Evolutionary conservation across 2,888 invertebrate genomes (phyloP).

Genomic region (Callosobruchus maculatus): DNA sequence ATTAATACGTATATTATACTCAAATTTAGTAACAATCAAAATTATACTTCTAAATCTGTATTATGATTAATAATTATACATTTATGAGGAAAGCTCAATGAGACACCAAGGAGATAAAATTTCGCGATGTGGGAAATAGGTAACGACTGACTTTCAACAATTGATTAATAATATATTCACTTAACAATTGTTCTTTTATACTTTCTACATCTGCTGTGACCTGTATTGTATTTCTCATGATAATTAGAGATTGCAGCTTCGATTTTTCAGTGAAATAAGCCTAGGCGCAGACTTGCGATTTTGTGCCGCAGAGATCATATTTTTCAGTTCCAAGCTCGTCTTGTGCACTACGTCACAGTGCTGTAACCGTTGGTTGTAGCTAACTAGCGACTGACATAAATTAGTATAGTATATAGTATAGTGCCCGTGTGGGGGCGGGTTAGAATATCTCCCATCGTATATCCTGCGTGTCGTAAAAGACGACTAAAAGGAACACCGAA

Average conservation of each 20-base stretch:
- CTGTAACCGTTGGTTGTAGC: too few species aligned
- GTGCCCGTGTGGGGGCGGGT: too few species aligned
- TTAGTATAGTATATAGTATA: too few species aligned
- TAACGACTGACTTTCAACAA: neutral
- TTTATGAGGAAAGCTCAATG: neutral
- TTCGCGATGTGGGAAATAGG: neutral
- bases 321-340: too few species aligned
- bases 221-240: neutral
- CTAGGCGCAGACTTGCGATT: too few species aligned
- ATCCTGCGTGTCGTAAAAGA: too few species aligned
- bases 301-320: too few species aligned
- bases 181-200: neutral
- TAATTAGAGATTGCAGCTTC: too few species aligned
- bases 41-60: slow-evolving; percentile 2
- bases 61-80: slow-evolving; percentile 3
- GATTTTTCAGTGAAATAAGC: neutral
- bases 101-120: neutral
- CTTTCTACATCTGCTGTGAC: neutral
- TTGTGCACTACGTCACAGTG: too few species aligned
- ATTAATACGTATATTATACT: neutral
- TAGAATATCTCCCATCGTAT: too few species aligned
- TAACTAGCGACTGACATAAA: too few species aligned
- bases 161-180: neutral
- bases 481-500: too few species aligned
- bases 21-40: neutral